Conservation (phyloP, 2,113 vertebrate species). For the Glareola pratincola region DNA sequence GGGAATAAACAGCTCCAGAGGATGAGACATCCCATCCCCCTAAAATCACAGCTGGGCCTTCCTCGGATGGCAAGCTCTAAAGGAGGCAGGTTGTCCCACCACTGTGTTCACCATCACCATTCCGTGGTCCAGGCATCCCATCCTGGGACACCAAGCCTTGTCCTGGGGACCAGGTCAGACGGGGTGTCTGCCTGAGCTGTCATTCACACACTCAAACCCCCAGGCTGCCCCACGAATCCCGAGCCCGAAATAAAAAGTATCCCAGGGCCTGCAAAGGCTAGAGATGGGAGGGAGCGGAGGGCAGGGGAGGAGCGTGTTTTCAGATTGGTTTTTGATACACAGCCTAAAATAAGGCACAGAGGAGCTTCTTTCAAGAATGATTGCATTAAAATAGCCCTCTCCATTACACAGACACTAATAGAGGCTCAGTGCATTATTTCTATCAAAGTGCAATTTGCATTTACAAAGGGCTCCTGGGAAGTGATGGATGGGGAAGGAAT, state of each 20-base stretch:
- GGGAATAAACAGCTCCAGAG: neutral
- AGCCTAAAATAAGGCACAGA: neutral
- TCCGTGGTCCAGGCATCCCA: neutral
- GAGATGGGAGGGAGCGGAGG: neutral
- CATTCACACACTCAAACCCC: neutral
- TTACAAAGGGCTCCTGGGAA: constrained; percentile 62
- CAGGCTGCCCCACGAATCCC: neutral
- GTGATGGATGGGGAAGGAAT: constrained; percentile 69
- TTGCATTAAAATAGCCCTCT: constrained; percentile 65
- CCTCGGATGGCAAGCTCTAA: fast-evolving
- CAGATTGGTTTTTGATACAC: constrained; percentile 62
- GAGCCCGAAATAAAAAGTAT: neutral
- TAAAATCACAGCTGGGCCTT: neutral
- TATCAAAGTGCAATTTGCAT: constrained; percentile 75
- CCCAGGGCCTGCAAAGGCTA: neutral
- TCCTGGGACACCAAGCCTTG: neutral
- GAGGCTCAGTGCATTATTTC: constrained; percentile 52
- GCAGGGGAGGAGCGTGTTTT: neutral
- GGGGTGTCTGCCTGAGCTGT: fast-evolving
- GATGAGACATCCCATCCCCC: neutral
- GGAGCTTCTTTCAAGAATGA: constrained; percentile 55
- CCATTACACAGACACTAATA: constrained; percentile 51
- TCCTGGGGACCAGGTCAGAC: fast-evolving
- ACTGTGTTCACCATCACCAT: fast-evolving
- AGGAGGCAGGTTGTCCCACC: neutral